Base-by-base conservation (phyloP, 2,797 vertebrate genomes). In the Steatocranus sp. region DNA sequence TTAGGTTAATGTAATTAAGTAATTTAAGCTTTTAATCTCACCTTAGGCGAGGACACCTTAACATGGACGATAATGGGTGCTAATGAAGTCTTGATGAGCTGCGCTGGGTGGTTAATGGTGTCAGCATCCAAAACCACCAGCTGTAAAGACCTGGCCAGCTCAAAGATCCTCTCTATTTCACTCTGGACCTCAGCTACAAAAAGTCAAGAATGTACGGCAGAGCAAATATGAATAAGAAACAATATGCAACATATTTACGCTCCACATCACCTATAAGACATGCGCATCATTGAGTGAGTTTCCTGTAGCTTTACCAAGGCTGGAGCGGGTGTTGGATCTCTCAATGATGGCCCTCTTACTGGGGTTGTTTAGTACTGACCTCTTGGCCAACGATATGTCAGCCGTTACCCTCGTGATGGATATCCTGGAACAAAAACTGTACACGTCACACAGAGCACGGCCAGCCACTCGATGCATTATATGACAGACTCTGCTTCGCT, bases 291-390 rank as follows among this genome's bases (percentile, higher is more conserved):
- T 93, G 92, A 94, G 93, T 70, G 83, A 84, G 80, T 87, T 63
- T 88, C 85, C 88, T 87, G 88, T 81, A 75, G 85, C 61, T 96
- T 97, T 97, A 99, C 98, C 98, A 82, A 99, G 96, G 92, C 97
- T 99, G 96, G 98, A 99, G 81, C 98, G 95, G 78, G 98, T 99
- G 95, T 99, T 99, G 77, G 98, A 99, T 90, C 98, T 96, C 94
- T 99, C 98, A 81, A 99, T 99, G 94, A 99, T 99, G 86, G 97
- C 97, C 93, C 98, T 97, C 96, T 99, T 99, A 97, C 97, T 99
- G 76, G 99, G 98, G 95, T 99, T 99, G 89, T 99, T 99, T 82
- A 99, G 97, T 87, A 99, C 98, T 88, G 98, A 99, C 93, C 98
- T 98, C 96, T 99, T 99, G 91, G 98, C 98, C 91, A 99, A 97